Conservation (phyloP, 2,888 invertebrate species). For the Melanchra persicariae region DNA sequence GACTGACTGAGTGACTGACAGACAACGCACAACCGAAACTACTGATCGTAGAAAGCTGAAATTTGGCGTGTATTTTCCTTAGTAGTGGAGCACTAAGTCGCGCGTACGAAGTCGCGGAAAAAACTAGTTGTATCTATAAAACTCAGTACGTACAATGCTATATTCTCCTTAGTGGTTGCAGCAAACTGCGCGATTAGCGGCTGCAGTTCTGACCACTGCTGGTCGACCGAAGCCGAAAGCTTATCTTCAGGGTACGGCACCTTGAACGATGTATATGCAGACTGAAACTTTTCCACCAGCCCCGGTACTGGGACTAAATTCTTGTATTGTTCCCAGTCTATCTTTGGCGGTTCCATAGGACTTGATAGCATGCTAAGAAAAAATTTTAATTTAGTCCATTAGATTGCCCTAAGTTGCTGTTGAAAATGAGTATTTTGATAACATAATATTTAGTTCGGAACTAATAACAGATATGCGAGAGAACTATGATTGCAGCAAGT, state of each 20-base stretch:
- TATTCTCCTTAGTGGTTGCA: constrained; percentile 73
- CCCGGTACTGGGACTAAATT: constrained; percentile 77
- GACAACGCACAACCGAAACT: no score
- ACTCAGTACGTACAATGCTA: constrained; percentile 56
- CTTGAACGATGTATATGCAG: constrained; percentile 73
- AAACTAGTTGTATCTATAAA: no score
- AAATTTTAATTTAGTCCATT: neutral
- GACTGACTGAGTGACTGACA: no score
- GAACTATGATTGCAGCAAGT: neutral
- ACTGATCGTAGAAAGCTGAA: no score
- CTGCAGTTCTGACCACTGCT: constrained; percentile 80
- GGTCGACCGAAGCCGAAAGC: constrained; percentile 75
- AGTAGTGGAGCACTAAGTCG: no score
- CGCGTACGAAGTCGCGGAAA: no score
- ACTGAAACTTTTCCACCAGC: constrained; percentile 81
- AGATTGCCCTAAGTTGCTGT: neutral
- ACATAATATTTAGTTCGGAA: neutral
- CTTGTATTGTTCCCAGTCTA: constrained; percentile 82
- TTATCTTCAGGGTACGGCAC: constrained; percentile 82
- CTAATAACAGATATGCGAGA: neutral
- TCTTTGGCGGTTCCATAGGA: constrained; percentile 80
- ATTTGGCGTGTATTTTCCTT: no score
- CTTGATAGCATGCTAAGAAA: constrained; percentile 75
- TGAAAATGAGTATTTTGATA: neutral
- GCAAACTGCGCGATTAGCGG: constrained; percentile 76